A percentile compares a stretch with the other conserved stretches of the same genome.
These are phyloP conservation scores for Mythimna albipuncta DNA, from an alignment of 2,888 invertebrate species.

Conservation along the genomic window DNA sequence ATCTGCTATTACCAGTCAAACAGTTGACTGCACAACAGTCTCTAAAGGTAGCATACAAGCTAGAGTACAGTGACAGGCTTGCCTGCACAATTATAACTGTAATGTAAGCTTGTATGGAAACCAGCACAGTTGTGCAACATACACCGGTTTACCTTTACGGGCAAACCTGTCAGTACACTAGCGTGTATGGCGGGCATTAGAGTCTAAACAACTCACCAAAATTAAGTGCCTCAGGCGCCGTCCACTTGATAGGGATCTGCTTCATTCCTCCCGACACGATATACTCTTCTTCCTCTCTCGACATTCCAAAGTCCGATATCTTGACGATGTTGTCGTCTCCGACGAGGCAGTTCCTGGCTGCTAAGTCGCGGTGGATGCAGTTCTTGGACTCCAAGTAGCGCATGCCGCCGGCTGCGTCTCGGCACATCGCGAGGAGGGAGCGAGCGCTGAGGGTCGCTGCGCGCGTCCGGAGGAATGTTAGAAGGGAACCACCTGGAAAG, in stretches of 20 bases:
- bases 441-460: conserved; percentile 92
- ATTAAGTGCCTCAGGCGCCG: conserved; percentile 98
- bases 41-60: background rate
- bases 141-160: too few species aligned
- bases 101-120: too few species aligned
- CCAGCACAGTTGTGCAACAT: too few species aligned
- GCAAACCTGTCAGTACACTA: too few species aligned
- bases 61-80: too few species aligned
- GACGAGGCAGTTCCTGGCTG: conserved; percentile 98
- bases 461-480: conserved; percentile 96
- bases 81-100: too few species aligned
- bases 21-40: background rate
- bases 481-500: conserved; percentile 95
- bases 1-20: background rate
- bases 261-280: conserved; percentile 99
- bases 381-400: conserved; percentile 98
- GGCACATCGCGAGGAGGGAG: conserved; percentile 96
- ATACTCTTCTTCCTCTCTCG: conserved; percentile 98
- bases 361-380: conserved; percentile 98
- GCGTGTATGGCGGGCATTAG: too few species aligned
- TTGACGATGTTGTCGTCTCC: conserved; percentile 97
- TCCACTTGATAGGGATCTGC: conserved; percentile 99
- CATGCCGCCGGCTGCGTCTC: conserved; percentile 98
- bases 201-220: conserved; percentile 92
- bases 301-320: conserved; percentile 99